Evolutionary conservation across 2,797 vertebrate genomes (phyloP).

Genomic region (Argya squamiceps): DNA sequence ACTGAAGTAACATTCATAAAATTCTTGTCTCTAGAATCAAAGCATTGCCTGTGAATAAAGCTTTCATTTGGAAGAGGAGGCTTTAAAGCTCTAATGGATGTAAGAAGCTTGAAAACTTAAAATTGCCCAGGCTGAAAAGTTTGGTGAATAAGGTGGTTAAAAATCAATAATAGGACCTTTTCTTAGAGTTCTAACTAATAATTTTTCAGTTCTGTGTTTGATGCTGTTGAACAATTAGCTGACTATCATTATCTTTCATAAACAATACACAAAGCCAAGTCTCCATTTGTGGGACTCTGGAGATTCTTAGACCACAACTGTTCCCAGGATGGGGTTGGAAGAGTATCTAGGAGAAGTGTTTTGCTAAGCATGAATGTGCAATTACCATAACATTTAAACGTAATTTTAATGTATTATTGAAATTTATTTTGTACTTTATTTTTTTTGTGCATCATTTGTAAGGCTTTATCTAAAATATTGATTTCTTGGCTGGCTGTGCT

Average conservation of each 20-base stretch:
- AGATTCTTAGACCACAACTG: not conserved
- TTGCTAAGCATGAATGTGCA: not conserved
- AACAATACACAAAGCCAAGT: not conserved
- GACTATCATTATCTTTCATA: not conserved
- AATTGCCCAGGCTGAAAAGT: not conserved
- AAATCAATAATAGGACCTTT: not conserved
- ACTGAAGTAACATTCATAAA: not conserved
- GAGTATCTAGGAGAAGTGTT: not conserved
- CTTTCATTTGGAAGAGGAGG: not conserved
- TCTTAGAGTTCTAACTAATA: not conserved
- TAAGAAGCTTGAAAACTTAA: not conserved
- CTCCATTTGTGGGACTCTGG: not conserved
- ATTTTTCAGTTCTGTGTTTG: not conserved
- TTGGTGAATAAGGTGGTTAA: not conserved
- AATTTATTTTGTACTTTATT: not conserved
- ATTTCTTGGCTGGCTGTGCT: not conserved
- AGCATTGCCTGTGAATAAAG: not conserved
- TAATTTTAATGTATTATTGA: not conserved
- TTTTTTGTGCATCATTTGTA: not conserved
- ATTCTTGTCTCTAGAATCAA: not conserved
- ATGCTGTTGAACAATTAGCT: not conserved
- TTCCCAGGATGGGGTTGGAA: not conserved
- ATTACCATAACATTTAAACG: not conserved
- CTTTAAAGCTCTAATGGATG: not conserved
- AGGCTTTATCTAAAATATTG: conserved; percentile 22